Evolutionary conservation across 2,888 invertebrate genomes (phyloP).

Genomic region (Ophion ventricosus): DNA sequence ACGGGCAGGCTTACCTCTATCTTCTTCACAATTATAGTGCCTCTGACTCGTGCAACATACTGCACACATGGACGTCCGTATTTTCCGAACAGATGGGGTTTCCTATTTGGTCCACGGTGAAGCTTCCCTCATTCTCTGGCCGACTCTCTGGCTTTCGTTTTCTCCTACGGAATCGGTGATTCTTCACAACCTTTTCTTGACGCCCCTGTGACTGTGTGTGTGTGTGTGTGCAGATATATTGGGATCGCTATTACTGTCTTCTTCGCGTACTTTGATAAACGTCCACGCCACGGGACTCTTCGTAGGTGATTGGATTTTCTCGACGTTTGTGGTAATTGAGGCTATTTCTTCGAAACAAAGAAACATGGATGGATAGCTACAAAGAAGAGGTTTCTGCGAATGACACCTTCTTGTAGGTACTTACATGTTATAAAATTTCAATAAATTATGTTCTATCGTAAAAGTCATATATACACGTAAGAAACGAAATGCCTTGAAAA

Average conservation of each 20-base stretch:
- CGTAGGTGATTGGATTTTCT: constrained; percentile 48
- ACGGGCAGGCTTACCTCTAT: constrained; percentile 56
- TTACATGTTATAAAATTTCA: too few species aligned
- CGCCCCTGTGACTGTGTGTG: constrained; percentile 15
- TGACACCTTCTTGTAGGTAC: too few species aligned
- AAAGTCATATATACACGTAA: too few species aligned
- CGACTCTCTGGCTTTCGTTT: constrained; percentile 36
- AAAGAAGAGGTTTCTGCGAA: neutral
- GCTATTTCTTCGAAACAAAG: constrained; percentile 29
- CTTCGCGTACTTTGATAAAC: constrained; percentile 19
- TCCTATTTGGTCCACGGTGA: constrained; percentile 44
- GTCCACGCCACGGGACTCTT: constrained; percentile 36
- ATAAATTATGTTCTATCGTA: too few species aligned
- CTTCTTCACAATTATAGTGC: constrained; percentile 64
- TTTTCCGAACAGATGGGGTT: constrained; percentile 61
- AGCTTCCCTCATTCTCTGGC: constrained; percentile 45
- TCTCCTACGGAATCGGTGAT: constrained; percentile 30
- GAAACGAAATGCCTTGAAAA: too few species aligned
- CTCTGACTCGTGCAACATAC: constrained; percentile 29
- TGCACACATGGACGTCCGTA: constrained; percentile 48
- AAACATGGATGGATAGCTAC: constrained; percentile 14
- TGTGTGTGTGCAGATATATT: neutral
- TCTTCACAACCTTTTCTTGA: constrained; percentile 33
- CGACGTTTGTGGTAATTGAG: constrained; percentile 30
- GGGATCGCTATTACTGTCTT: constrained; percentile 1